Percentiles rank a stretch among this genome's conserved stretches.
Conservation (phyloP, 2,113 vertebrate species). For the Amazona vittata region DNA sequence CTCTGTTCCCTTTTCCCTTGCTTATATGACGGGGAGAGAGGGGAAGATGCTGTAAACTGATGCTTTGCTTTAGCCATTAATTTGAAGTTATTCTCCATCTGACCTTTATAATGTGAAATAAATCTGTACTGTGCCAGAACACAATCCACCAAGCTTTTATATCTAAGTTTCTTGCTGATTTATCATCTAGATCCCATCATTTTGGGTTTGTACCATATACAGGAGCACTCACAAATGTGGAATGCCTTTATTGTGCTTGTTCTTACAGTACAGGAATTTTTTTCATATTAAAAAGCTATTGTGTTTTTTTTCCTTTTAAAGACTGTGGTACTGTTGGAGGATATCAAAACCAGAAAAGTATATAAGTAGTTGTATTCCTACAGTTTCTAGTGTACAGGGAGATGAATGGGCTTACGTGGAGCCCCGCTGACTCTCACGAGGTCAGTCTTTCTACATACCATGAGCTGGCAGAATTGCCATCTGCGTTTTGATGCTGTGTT, state of each 20-base stretch:
- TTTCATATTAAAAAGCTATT: not conserved
- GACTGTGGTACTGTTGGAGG: not conserved
- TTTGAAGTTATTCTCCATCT: slow-evolving; percentile 8
- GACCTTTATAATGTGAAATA: not conserved
- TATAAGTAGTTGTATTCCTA: not conserved
- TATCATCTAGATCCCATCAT: not conserved
- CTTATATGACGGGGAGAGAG: not conserved
- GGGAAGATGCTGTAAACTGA: not conserved
- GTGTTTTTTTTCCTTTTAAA: not conserved
- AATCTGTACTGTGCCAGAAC: not conserved
- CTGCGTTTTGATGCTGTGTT: not conserved
- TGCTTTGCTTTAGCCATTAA: slow-evolving; percentile 17
- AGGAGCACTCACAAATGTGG: not conserved
- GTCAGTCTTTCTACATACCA: not conserved
- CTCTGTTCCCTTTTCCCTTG: not conserved
- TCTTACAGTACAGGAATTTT: not conserved
- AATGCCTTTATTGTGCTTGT: not conserved
- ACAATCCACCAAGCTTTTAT: not conserved
- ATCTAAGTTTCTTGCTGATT: not conserved
- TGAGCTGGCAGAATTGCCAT: not conserved
- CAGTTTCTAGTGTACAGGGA: not conserved
- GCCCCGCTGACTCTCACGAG: fast-evolving
- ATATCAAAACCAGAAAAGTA: not conserved
- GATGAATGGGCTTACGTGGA: not conserved
- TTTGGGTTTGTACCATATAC: not conserved